These are phyloP conservation scores for Carcharodon carcharias DNA, from an alignment of 2,797 vertebrate genomes.

Conservation along the genomic window DNA sequence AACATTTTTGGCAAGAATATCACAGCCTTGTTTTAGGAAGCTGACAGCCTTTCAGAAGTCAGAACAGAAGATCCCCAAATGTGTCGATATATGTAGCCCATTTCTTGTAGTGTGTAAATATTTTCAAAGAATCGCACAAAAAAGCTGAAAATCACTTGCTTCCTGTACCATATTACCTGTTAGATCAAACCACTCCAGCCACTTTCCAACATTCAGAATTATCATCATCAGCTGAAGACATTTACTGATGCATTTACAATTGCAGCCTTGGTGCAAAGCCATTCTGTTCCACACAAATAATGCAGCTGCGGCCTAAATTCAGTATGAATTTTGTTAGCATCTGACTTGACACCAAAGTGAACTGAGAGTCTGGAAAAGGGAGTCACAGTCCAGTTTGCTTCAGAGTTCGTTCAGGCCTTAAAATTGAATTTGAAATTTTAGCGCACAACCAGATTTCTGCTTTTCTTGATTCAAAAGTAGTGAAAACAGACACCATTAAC, in stretches of 20 bases:
- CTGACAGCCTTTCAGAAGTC: neutral
- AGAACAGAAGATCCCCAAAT: neutral
- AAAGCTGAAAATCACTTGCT: neutral
- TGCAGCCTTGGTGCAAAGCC: neutral
- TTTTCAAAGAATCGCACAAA: neutral
- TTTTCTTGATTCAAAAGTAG: neutral
- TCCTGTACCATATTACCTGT: neutral
- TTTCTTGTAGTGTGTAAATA: neutral
- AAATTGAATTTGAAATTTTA: neutral
- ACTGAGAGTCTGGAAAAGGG: neutral
- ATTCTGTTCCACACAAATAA: neutral
- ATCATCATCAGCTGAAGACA: neutral
- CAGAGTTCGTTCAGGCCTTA: neutral
- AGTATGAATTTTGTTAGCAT: neutral
- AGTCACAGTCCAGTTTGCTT: neutral
- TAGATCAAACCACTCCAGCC: neutral
- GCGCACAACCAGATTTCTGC: neutral
- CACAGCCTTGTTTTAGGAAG: neutral
- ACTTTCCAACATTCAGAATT: neutral
- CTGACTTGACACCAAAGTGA: neutral
- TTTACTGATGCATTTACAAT: neutral
- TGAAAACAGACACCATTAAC: neutral
- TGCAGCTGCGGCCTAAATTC: neutral
- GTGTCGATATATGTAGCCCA: neutral
- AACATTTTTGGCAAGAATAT: neutral